phyloP scores from a whole-genome alignment of 1,140 invertebrate species.

The Drosophila leontia region DNA sequence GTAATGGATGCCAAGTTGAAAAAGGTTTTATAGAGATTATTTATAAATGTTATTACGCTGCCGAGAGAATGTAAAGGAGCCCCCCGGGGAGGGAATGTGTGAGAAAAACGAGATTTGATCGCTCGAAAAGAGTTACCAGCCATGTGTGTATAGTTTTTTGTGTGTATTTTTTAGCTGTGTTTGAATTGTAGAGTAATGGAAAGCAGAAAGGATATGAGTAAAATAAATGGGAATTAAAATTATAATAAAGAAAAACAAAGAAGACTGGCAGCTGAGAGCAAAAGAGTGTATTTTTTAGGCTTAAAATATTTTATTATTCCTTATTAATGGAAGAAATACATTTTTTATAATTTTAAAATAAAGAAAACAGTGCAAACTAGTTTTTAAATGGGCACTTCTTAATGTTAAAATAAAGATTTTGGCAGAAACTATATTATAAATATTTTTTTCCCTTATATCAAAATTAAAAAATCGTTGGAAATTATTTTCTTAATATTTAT shows the following conservation, averaged over 20 bases:
- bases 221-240: conserved; percentile 7
- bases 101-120: conserved; percentile 28
- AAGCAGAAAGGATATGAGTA: not conserved
- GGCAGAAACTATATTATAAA: too few species aligned
- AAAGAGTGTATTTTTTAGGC: not conserved
- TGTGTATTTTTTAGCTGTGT: conserved; percentile 14
- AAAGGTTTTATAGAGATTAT: conserved; percentile 54
- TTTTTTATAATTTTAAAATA: too few species aligned
- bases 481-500: too few species aligned
- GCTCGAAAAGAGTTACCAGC: conserved; percentile 17
- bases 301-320: not conserved
- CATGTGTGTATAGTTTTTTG: not conserved
- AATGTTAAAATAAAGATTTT: too few species aligned
- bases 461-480: too few species aligned
- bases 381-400: too few species aligned
- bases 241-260: too few species aligned
- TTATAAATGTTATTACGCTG: conserved; percentile 55
- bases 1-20: conserved; percentile 53
- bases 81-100: conserved; percentile 6
- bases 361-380: too few species aligned
- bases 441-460: too few species aligned
- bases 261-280: not conserved
- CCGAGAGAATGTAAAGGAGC: conserved; percentile 30
- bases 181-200: not conserved
- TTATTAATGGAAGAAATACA: too few species aligned